These are phyloP conservation scores for Ceyx melanurus DNA, from an alignment of 2,113 vertebrate genomes.

Conservation along the genomic window DNA sequence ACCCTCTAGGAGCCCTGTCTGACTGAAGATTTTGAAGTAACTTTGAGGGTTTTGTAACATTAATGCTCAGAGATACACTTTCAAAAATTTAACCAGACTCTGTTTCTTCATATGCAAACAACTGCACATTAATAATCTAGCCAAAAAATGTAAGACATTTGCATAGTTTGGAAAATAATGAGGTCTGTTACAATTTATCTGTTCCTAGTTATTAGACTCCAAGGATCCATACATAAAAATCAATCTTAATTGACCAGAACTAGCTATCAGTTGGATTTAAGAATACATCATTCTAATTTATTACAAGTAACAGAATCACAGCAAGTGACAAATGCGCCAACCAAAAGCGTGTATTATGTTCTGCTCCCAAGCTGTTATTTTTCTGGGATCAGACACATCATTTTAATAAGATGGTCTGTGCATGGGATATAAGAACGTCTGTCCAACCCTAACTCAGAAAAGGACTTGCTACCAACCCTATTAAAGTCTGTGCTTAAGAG, in stretches of 20 bases:
- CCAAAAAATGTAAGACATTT: not conserved
- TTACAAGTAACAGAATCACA: not conserved
- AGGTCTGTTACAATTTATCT: not conserved
- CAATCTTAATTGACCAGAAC: not conserved
- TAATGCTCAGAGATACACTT: not conserved
- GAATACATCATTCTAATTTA: constrained; percentile 14
- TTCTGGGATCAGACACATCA: not conserved
- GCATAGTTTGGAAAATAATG: constrained; percentile 4
- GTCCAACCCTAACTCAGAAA: not conserved
- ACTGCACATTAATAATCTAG: not conserved
- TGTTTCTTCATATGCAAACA: not conserved
- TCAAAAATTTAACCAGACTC: not conserved
- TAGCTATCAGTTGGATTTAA: not conserved
- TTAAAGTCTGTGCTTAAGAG: not conserved
- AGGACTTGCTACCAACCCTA: not conserved
- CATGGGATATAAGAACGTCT: not conserved
- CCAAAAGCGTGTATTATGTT: not conserved
- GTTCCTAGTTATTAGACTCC: not conserved
- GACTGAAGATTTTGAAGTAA: constrained; percentile 9
- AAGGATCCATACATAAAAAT: not conserved
- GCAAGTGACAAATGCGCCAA: not conserved
- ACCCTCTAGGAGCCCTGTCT: not conserved
- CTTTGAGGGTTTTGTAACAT: not conserved
- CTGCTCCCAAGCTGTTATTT: not conserved
- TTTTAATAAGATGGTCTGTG: not conserved